phyloP scores from a whole-genome alignment of 2,113 vertebrate genomes.

The Laticauda colubrina region DNA sequence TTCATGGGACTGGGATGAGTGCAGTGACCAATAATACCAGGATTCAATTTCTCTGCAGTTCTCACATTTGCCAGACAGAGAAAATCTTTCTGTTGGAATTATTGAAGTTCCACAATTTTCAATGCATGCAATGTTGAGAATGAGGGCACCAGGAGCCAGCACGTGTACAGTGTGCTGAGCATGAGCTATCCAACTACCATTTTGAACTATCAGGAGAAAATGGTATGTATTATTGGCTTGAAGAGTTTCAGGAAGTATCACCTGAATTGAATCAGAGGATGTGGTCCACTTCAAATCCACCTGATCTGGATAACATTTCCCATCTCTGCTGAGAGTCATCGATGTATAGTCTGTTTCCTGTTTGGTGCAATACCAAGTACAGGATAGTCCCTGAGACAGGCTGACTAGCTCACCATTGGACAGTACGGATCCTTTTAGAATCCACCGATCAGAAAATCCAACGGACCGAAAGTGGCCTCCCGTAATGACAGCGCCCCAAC shows the following conservation, averaged over 20 bases:
- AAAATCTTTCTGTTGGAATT: conserved; percentile 63
- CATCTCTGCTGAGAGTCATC: not conserved
- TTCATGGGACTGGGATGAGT: conserved; percentile 22
- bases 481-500: conserved; percentile 48
- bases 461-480: conserved; percentile 26
- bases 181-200: conserved; percentile 25
- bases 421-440: conserved; percentile 59
- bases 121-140: conserved; percentile 33
- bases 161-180: conserved; percentile 48
- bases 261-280: conserved; percentile 36
- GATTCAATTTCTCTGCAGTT: conserved; percentile 42
- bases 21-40: conserved; percentile 62
- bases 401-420: conserved; percentile 49
- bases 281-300: conserved; percentile 51
- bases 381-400: conserved; percentile 33
- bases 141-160: not conserved
- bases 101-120: conserved; percentile 65
- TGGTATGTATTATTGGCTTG: conserved; percentile 39
- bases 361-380: conserved; percentile 72
- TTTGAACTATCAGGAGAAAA: conserved; percentile 62
- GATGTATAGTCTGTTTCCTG: not conserved
- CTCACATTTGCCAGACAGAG: conserved; percentile 60
- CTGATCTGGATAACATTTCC: conserved; percentile 56
- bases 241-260: conserved; percentile 48
- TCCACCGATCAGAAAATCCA: conserved; percentile 51